Base-by-base conservation (phyloP, 2,888 invertebrate species). In the Tricholauxania praeusta region DNA sequence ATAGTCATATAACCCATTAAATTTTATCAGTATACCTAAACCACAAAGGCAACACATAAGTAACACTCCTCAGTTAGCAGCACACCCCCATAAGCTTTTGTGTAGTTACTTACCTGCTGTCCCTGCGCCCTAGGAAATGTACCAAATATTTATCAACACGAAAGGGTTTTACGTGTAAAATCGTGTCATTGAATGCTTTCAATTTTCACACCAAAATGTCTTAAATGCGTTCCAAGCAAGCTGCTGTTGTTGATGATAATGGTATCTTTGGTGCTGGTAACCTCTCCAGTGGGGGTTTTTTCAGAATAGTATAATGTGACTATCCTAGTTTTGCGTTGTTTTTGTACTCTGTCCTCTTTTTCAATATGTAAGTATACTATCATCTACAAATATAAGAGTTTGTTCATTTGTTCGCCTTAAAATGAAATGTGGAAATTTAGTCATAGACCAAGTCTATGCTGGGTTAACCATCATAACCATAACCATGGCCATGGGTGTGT, bases 131-230 rank as follows among this genome's bases (percentile, higher is more conserved):
- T 10, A 39, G 39, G 39, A 4, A 39, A 39, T 39, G 39, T 39
- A 59, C 57, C 39, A 63, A 68, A 77, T 73, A 52, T 66, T 64
- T 51, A 57, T 60, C 32, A 65, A n/a, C 55, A 59, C 63, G 52
- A 53, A 52, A 62, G 68, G 60, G 63, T 64, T 65, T n/a, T 52
- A 63, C 49, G 63, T 57, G 68, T 64, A 48, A 32, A 72, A 72
- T 67, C 62, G 62, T 67, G 62, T 74, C 70, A 59, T 71, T 71
- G 74, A 77, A 73, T 77, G 65, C 74, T 68, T 69, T 77, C 74
- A 74, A 75, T 78, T 78, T 78, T 76, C 78, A 72, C 78, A 76
- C 65, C 57, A 22, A 39, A 10, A 59, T 55, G 68, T 22, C 12
- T 32, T 60, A n/a, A n/a, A n/a, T 60, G 53, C 8, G 51, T 66